Evolutionary conservation across 1,140 invertebrate genomes (phyloP).

Genomic region (Drosophila lacertosa): DNA sequence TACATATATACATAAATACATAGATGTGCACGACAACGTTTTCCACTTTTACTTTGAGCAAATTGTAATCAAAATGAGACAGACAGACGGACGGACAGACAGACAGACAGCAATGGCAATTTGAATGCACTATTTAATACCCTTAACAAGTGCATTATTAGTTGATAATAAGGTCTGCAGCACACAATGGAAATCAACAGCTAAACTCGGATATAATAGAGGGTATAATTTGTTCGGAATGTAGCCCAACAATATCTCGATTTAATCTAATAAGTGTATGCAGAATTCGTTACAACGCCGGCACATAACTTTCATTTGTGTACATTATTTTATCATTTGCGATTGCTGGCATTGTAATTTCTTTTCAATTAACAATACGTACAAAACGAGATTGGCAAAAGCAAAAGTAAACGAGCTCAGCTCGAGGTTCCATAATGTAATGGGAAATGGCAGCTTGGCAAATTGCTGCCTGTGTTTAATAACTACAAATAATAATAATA

Average conservation of each 20-base stretch:
- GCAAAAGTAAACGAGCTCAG: constrained; percentile 54
- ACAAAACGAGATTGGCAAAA: constrained; percentile 67
- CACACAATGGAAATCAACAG: neutral
- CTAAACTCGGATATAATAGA: no score
- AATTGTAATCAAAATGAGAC: constrained; percentile 63
- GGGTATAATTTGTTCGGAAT: no score
- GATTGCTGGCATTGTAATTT: constrained; percentile 60
- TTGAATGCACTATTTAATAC: constrained; percentile 41
- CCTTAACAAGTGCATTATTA: constrained; percentile 5
- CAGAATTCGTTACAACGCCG: neutral
- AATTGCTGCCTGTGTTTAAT: constrained; percentile 69
- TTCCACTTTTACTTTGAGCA: constrained; percentile 66
- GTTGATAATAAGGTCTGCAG: neutral
- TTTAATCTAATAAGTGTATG: no score
- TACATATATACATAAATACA: no score
- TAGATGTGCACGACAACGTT: constrained; percentile 40
- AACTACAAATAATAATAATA: constrained; percentile 53
- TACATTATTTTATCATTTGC: constrained; percentile 41
- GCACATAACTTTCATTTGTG: constrained; percentile 33
- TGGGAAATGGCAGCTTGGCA: constrained; percentile 37
- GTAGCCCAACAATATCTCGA: no score
- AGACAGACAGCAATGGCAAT: constrained; percentile 37
- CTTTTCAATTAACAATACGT: constrained; percentile 77
- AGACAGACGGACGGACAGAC: no score
- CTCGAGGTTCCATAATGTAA: constrained; percentile 22